These are phyloP conservation scores for Ophion ellenae DNA, from an alignment of 2,888 invertebrate genomes.

Conservation along the genomic window DNA sequence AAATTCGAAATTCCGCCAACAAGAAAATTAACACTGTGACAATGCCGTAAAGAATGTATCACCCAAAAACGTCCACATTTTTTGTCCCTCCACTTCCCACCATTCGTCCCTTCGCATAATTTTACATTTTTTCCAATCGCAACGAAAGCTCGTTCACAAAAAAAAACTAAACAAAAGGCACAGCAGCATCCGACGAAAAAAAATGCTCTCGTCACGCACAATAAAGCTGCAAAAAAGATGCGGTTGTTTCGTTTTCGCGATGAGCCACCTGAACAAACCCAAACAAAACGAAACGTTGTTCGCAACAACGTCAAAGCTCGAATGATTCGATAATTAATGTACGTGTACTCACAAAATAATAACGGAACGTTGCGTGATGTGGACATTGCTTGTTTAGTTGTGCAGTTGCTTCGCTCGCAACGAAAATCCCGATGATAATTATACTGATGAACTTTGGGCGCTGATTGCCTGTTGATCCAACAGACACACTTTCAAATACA, in stretches of 20 bases:
- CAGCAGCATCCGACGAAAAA: not conserved
- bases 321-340: conserved; percentile 3
- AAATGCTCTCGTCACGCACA: not conserved
- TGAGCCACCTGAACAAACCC: not conserved
- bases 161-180: too few species aligned
- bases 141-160: too few species aligned
- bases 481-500: conserved; percentile 1
- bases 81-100: too few species aligned
- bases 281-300: not conserved
- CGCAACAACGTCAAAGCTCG: not conserved
- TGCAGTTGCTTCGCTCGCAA: conserved; percentile 20
- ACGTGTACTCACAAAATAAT: conserved; percentile 52
- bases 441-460: conserved; percentile 39
- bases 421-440: conserved; percentile 44
- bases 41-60: too few species aligned
- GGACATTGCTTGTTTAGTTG: conserved; percentile 36
- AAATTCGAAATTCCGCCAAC: too few species aligned
- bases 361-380: conserved; percentile 16
- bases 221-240: not conserved
- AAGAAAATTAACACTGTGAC: too few species aligned
- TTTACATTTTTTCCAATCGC: too few species aligned
- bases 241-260: not conserved
- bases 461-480: conserved; percentile 49
- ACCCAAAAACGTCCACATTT: too few species aligned
- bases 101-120: too few species aligned